These are phyloP conservation scores for Sarcophilus harrisii DNA, from an alignment of 2,797 vertebrate genomes.

Conservation along the genomic window DNA sequence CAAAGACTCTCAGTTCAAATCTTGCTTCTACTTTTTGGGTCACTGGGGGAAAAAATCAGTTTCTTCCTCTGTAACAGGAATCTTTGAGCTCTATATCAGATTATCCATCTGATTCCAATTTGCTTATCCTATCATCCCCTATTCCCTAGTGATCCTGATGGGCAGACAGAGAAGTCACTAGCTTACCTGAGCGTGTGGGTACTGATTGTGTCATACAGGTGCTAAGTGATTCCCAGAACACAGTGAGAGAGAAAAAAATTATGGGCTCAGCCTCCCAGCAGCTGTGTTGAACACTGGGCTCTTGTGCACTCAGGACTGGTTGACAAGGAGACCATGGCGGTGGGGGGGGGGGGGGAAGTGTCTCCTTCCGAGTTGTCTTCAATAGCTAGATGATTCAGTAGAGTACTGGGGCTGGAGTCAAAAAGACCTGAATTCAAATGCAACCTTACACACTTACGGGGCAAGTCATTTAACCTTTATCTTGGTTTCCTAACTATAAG, in stretches of 20 bases:
- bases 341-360: too few relatives aligned
- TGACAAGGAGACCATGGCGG: not conserved
- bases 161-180: not conserved
- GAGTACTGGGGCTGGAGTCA: not conserved
- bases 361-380: not conserved
- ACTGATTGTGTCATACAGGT: not conserved
- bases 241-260: not conserved
- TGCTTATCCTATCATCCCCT: not conserved
- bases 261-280: not conserved
- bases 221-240: not conserved
- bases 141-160: not conserved
- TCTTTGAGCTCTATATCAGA: not conserved
- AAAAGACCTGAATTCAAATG: not conserved
- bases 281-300: not conserved
- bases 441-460: not conserved
- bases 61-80: slow-evolving; percentile 26
- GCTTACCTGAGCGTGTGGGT: not conserved
- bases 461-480: not conserved
- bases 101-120: not conserved
- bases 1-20: not conserved
- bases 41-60: not conserved
- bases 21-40: not conserved
- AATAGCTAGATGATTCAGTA: not conserved
- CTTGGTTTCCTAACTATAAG: not conserved
- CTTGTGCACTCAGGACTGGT: not conserved